Evolutionary conservation across 2,888 invertebrate species (phyloP).

Genomic region (Megaustenia siamemsis): DNA sequence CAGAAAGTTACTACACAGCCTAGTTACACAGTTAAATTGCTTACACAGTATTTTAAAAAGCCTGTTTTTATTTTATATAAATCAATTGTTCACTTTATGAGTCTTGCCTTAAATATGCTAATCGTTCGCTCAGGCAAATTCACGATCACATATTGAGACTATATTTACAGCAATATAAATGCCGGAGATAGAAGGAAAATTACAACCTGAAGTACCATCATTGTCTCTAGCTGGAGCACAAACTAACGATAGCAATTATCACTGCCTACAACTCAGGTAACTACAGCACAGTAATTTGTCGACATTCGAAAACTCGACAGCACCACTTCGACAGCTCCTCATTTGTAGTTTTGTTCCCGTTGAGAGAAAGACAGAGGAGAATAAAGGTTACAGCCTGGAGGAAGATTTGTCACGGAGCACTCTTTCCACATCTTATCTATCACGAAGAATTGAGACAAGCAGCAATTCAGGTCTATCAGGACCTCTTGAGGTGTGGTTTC

Average conservation of each 20-base stretch:
- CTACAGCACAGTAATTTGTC: neutral
- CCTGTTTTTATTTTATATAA: no score
- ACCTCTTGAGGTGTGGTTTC: neutral
- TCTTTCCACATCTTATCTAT: neutral
- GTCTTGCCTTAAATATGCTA: no score
- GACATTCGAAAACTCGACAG: neutral
- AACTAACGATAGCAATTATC: neutral
- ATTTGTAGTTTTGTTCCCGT: neutral
- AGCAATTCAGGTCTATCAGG: neutral
- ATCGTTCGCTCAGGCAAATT: no score
- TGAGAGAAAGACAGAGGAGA: neutral
- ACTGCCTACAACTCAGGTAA: neutral
- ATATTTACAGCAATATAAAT: no score
- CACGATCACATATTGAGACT: no score
- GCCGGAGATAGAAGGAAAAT: no score
- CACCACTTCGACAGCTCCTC: neutral
- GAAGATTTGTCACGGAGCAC: neutral
- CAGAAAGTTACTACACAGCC: no score
- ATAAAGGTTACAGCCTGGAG: conserved; percentile 5
- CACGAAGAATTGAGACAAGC: neutral
- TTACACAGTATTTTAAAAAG: no score
- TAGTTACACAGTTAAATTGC: no score
- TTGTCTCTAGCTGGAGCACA: neutral
- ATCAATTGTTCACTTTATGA: no score
- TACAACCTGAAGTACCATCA: no score